Percentiles rank a stretch among this genome's conserved stretches.
Evolutionary conservation across 2,888 invertebrate species (phyloP).

Genomic region (Metellina segmentata): DNA sequence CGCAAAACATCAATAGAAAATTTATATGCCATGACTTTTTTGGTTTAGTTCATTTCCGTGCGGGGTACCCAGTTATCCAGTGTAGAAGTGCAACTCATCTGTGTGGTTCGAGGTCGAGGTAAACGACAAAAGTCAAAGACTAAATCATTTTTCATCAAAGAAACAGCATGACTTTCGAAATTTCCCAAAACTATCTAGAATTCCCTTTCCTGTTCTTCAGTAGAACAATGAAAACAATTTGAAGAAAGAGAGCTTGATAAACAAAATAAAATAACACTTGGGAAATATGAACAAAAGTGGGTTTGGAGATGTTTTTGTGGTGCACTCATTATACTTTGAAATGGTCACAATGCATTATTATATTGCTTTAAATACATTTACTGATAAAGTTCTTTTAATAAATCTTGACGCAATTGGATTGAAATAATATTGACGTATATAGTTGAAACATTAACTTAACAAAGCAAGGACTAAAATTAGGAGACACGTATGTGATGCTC

Average conservation of each 20-base stretch:
- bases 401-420: too few species aligned
- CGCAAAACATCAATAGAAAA: not conserved
- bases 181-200: constrained; percentile 17
- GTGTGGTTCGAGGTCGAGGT: constrained; percentile 36
- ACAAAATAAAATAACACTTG: not conserved
- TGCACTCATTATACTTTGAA: not conserved
- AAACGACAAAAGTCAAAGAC: constrained; percentile 21
- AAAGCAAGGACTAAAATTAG: too few species aligned
- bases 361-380: not conserved
- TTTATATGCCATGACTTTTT: not conserved
- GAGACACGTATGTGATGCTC: too few species aligned
- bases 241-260: not conserved
- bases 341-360: not conserved
- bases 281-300: not conserved
- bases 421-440: too few species aligned
- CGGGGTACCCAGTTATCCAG: constrained; percentile 2
- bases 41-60: constrained; percentile 13
- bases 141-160: constrained; percentile 29
- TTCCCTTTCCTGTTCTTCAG: constrained; percentile 10
- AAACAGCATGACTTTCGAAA: constrained; percentile 19
- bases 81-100: constrained; percentile 36
- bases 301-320: not conserved
- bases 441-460: too few species aligned
- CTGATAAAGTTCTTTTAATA: too few species aligned
- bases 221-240: constrained; percentile 19